Conservation (phyloP, 2,888 invertebrate species). For the Ceratothoa steindachneri region DNA sequence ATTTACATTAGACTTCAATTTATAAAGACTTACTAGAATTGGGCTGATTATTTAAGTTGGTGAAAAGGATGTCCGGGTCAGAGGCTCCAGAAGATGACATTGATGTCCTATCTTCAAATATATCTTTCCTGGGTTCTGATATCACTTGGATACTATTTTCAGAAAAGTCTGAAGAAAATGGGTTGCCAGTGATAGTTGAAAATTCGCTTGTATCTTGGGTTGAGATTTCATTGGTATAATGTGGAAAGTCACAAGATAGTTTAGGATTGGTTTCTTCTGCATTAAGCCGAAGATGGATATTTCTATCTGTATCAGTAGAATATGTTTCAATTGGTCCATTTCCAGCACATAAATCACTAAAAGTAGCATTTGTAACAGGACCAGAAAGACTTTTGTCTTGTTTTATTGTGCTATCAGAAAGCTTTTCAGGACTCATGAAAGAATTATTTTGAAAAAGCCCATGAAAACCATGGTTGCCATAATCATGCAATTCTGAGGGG, state of each 20-base stretch:
- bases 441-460: neutral
- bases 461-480: neutral
- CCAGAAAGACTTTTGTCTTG: neutral
- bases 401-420: neutral
- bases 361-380: neutral
- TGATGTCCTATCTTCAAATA: neutral
- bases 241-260: neutral
- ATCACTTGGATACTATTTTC: neutral
- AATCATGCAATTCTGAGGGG: neutral
- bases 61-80: neutral
- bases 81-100: neutral
- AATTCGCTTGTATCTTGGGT: neutral
- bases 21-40: conserved; percentile 2
- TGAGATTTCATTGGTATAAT: neutral
- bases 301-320: neutral
- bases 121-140: neutral
- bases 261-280: neutral
- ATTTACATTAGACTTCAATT: too few species aligned
- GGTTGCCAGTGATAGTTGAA: neutral
- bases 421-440: neutral
- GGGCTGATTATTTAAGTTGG: neutral
- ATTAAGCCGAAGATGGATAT: neutral
- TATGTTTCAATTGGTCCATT: neutral
- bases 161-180: conserved; percentile 1
- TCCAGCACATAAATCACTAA: conserved; percentile 4